These are phyloP conservation scores for Sebastes goodei DNA, from an alignment of 2,797 vertebrate species.

Conservation along the genomic window DNA sequence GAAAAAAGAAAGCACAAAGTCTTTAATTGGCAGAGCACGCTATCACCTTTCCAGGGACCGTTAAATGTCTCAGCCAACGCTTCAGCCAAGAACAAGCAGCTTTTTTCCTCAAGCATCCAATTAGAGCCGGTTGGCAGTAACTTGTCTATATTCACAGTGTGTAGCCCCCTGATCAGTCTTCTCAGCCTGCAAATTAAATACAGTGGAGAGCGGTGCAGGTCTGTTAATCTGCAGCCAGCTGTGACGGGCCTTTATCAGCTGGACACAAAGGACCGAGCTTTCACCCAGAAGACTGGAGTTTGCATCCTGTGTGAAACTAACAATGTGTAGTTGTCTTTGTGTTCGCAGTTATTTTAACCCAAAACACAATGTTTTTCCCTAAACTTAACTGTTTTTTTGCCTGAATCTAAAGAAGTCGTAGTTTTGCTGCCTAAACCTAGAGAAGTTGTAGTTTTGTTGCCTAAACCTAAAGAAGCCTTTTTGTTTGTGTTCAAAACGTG, in stretches of 20 bases:
- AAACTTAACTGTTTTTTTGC: no score
- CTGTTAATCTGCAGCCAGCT: slow-evolving; percentile 43
- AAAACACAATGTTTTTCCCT: no score
- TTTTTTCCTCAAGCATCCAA: slow-evolving; percentile 45
- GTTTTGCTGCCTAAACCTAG: no score
- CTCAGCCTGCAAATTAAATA: slow-evolving; percentile 57
- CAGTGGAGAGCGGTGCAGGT: slow-evolving; percentile 8
- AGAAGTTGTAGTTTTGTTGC: no score
- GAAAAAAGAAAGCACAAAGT: slow-evolving; percentile 7
- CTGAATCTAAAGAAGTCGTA: no score
- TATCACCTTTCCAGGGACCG: slow-evolving; percentile 29
- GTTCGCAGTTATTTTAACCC: no score
- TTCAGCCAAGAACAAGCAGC: slow-evolving; percentile 33
- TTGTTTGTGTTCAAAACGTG: no score
- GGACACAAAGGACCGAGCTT: no score
- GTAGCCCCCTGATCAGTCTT: slow-evolving; percentile 43
- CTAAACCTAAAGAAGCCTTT: no score
- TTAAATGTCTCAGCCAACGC: slow-evolving; percentile 26
- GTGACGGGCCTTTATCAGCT: slow-evolving; percentile 39
- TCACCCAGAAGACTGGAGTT: no score
- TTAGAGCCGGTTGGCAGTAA: slow-evolving; percentile 51
- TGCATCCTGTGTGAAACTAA: no score
- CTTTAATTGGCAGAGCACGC: slow-evolving; percentile 34
- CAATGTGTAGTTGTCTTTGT: no score
- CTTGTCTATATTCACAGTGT: slow-evolving; percentile 50